Evolutionary conservation across 2,797 vertebrate species (phyloP), one percentile per base, ranked within the genome.

Genomic region (Arremon aurantiirostris): DNA sequence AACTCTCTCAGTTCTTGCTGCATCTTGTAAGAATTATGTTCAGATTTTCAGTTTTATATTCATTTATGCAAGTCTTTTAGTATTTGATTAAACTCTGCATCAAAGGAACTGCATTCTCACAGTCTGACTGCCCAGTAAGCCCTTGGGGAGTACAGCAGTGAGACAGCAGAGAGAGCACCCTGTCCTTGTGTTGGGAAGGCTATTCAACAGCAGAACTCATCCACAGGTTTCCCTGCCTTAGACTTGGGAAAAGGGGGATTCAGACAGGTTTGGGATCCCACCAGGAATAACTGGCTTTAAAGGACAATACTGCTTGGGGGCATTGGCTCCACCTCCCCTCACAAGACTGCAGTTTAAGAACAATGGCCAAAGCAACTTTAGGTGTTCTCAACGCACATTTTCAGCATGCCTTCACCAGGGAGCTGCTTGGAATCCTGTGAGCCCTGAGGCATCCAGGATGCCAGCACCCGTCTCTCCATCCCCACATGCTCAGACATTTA

Each of bases 401-500:
- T 32, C 77, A 70, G 32, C 1, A 4, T 37, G 41, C 26, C 53
- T 83, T 81, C 22, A 4, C 37, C 65, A n/a, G n/a, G n/a, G 26
- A 59, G 26, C 2, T 52, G 30, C 26, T 16, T 34, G 63, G 41
- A 42, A 42, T 18, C 68, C 49, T 28, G 27, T 32, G 50, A 84
- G 41, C 37, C 42, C 41, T 66, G 34, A 69, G 44, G 27, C 44
- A 69, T 32, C 17, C 53, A 85, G 52, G 26, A 55, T 7, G 7
- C 28, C 63, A 71, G 82, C 19, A n/a, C 20, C 37, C 12, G 30
- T 4, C 12, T 32, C 42, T 17, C 46, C 37, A 18, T 6, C 11
- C 0, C 0, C 34, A 53, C 32, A 4, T 8, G 11, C 79, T 63
- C 35, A 30, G 32, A 59, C 13, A 50, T 60, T 60, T 35, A 57